Conservation (phyloP, 2,797 vertebrate species). For the Bovichtus variegatus region DNA sequence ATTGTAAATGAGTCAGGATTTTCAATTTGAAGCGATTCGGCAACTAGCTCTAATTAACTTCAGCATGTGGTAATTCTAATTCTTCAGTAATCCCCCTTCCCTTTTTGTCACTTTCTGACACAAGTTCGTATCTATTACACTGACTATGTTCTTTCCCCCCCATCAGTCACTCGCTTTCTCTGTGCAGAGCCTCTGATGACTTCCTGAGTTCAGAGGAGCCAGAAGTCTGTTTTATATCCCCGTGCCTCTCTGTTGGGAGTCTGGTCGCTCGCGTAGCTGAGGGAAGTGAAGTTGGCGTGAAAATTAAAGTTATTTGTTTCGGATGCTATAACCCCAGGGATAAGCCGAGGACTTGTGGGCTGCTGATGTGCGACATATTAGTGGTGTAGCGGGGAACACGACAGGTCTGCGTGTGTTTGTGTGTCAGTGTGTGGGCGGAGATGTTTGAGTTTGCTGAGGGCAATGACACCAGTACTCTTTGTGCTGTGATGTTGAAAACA, state of each 20-base stretch:
- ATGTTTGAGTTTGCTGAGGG: conserved; percentile 67
- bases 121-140: conserved; percentile 74
- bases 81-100: conserved; percentile 81
- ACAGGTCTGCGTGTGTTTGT: conserved; percentile 52
- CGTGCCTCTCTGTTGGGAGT: conserved; percentile 56
- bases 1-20: conserved; percentile 71
- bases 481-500: conserved; percentile 63
- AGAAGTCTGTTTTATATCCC: conserved; percentile 55
- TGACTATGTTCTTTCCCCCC: conserved; percentile 34
- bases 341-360: conserved; percentile 61
- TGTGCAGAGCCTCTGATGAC: conserved; percentile 48
- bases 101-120: conserved; percentile 77
- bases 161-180: conserved; percentile 49
- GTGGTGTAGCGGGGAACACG: conserved; percentile 32
- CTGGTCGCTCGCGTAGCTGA: conserved; percentile 52
- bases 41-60: conserved; percentile 86
- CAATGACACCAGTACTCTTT: conserved; percentile 63
- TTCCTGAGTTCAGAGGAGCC: conserved; percentile 56
- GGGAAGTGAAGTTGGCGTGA: conserved; percentile 58
- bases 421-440: conserved; percentile 64
- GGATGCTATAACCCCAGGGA: conserved; percentile 67
- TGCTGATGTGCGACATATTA: conserved; percentile 60
- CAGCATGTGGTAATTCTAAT: conserved; percentile 84
- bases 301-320: conserved; percentile 71
- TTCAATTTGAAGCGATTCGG: conserved; percentile 82